Evolutionary conservation across 2,888 invertebrate species (phyloP), one percentile per base, ranked within the genome.

Genomic region (Lymantria dispar): DNA sequence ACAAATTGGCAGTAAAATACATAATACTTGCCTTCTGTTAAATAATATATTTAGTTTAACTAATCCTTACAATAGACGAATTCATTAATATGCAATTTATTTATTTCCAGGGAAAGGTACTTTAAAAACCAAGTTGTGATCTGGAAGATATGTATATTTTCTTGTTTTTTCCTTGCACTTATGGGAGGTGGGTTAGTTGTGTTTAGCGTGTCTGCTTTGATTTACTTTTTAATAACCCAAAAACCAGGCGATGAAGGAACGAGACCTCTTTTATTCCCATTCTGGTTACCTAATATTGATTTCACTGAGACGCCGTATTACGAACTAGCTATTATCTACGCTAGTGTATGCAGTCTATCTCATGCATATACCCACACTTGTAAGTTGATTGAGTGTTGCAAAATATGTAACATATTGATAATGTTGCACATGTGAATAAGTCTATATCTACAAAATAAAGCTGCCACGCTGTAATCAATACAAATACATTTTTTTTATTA

Each of bases 241-340:
- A 55, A 66, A 0, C 60, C 72, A 1, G 72, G 58, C 0, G 68
- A 71, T 2, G 62, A 52, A 31, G 58, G 48, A 0, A 51, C 60
- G 10, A 71, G 79, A 47, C 80, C 83, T 3, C 54, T 85, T 15
- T 54, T 80, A 2, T 82, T 82, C 43, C 85, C 85, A 0, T 73
- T 77, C 48, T 83, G 81, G 83, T 36, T 72, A 8, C 70, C 68
- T 8, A 60, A 69, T 7, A 49, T 75, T 0, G 78, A 85, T 55
- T 73, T 82, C 43, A 58, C 58, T 0, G 46, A 60, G 36, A 62
- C 81, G 3, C 85, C 86, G 1, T 39, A 66, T 0, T 85, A 78
- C 50, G 86, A 86, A 63, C 55, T 74, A 0, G 54, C 67, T 0
- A 80, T 85, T 29, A 45, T 66, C 3, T 80, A 64, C 57, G 60